Evolutionary conservation across 2,113 vertebrate genomes (phyloP).

Genomic region (Marcusenius ussheri): DNA sequence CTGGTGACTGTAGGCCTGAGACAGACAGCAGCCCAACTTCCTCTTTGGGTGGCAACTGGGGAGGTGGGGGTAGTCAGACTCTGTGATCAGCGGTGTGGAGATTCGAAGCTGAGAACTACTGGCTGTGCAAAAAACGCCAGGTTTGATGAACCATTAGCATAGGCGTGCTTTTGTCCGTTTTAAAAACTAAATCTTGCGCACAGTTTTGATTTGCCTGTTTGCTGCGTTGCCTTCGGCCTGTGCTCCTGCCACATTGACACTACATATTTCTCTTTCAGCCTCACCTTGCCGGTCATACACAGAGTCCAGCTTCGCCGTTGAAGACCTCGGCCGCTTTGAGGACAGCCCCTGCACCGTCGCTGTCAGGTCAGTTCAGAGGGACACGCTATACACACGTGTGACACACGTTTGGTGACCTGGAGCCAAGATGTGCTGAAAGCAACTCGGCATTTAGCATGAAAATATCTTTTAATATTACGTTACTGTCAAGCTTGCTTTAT

Average conservation of each 20-base stretch:
- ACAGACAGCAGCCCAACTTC: background rate
- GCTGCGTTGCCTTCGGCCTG: background rate
- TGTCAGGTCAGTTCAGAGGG: background rate
- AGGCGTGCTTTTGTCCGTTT: background rate
- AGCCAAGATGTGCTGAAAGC: background rate
- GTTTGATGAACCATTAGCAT: background rate
- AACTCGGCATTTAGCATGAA: background rate
- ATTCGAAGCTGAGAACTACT: background rate
- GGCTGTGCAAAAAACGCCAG: background rate
- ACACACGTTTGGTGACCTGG: background rate
- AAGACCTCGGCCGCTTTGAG: background rate
- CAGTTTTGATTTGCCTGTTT: background rate
- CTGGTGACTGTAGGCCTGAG: background rate
- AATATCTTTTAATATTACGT: background rate
- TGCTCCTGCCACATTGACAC: background rate
- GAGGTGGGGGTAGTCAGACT: background rate
- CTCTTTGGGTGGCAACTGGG: background rate
- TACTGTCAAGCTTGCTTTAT: background rate
- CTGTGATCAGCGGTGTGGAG: background rate
- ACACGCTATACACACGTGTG: background rate
- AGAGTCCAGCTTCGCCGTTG: background rate
- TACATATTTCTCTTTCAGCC: background rate
- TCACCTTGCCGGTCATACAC: background rate
- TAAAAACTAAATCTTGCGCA: background rate
- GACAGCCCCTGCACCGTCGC: background rate